Conservation (phyloP, 2,888 invertebrate species). For the Caenorhabditis macrosperma region DNA sequence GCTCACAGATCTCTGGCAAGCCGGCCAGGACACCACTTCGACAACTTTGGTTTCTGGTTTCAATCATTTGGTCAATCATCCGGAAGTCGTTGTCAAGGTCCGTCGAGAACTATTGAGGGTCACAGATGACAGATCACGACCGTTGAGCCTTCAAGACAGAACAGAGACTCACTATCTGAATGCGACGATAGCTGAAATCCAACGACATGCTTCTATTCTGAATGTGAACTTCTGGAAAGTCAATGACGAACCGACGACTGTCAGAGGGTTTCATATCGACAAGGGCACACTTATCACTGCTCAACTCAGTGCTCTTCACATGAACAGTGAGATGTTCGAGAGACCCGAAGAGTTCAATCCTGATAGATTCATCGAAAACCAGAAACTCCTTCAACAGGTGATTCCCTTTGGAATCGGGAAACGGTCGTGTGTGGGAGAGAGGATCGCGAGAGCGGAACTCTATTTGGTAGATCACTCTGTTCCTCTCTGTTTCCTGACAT, state of each 20-base stretch:
- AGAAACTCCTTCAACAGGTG: slow-evolving; percentile 40
- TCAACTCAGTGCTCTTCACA: slow-evolving; percentile 55
- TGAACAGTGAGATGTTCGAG: slow-evolving; percentile 44
- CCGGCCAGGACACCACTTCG: slow-evolving; percentile 66
- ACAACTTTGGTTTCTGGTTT: slow-evolving; percentile 57
- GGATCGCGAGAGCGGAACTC: slow-evolving; percentile 58
- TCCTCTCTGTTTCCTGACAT: not conserved
- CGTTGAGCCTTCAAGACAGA: slow-evolving; percentile 28
- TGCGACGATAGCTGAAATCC: slow-evolving; percentile 48
- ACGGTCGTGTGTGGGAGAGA: slow-evolving; percentile 58
- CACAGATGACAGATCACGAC: slow-evolving; percentile 36
- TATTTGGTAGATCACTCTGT: slow-evolving; percentile 46
- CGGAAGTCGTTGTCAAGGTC: slow-evolving; percentile 37
- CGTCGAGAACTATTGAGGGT: slow-evolving; percentile 41
- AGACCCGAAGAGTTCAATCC: slow-evolving; percentile 51
- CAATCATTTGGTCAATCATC: slow-evolving; percentile 55
- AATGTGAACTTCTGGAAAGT: slow-evolving; percentile 57
- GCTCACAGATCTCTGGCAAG: slow-evolving; percentile 59
- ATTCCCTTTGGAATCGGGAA: slow-evolving; percentile 63
- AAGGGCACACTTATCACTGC: slow-evolving; percentile 54
- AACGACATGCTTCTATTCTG: slow-evolving; percentile 57
- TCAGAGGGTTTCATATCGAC: slow-evolving; percentile 48
- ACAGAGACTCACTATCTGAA: slow-evolving; percentile 47
- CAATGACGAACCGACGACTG: slow-evolving; percentile 26
- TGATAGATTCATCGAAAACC: slow-evolving; percentile 50